Evolutionary conservation across 1,140 invertebrate species (phyloP), one percentile per base, ranked within the genome.

Genomic region (Cydia amplana): DNA sequence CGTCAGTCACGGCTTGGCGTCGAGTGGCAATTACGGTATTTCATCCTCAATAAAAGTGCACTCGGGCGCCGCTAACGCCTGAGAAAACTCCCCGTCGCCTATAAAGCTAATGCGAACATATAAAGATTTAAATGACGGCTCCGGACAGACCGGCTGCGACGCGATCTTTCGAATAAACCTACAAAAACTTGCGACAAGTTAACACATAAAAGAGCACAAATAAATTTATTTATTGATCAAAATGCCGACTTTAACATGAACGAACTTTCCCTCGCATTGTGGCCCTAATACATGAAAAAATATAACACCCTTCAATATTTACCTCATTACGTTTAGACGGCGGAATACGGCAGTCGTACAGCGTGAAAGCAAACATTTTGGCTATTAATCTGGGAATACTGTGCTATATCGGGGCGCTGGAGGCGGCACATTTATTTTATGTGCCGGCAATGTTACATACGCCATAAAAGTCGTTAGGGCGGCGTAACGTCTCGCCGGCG

Each of bases 351-450:
- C 79, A 81, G 78, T 87, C 81, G 83, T 86, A 84, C 84, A 80
- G 85, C 87, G 83, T 84, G 85, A 83, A 82, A 87, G 90, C 80
- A 89, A 92, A 91, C 89, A 91, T 91, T 91, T 89, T 84, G 87
- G 80, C 83, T 83, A 90, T 92, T 92, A 91, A 90, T 92, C 86
- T 89, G 83, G 80, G 80, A 90, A 86, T 85, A 85, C 82, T 80
- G 82, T 85, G 87, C 86, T 86, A 87, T 88, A 89, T 88, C 83
- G 86, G 79, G 83, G 83, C 81, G 83, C 85, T 87, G 83, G 85
- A 86, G 88, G 86, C 91, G 89, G 89, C 91, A 92, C 91, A 91
- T 92, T 92, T 90, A 90, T 91, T 91, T 92, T 91, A 92, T 91
- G 89, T 90, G 83, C 89, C 88, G 87, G 88, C 88, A 90, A 92